Evolutionary conservation across 2,888 invertebrate genomes (phyloP), one percentile per base, ranked within the genome.

Genomic region (Autographa pulchrina): DNA sequence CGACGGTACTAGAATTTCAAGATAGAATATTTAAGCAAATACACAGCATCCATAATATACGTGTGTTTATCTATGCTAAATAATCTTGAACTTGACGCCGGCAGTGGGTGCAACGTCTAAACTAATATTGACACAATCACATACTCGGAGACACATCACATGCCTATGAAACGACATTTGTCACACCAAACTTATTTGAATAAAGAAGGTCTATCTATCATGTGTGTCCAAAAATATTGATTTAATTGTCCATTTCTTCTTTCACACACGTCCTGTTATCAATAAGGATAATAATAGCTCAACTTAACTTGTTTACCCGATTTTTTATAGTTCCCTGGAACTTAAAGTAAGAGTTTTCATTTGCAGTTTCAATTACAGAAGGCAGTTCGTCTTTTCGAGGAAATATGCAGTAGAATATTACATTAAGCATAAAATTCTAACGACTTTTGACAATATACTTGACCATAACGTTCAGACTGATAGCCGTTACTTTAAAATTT

Each of bases 91-190:
- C 69, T 72, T 68, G 71, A 72, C 68, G 58, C 65, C 74, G 70
- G 65, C 60, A 63, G 35, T 79, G 59, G 68, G 65, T 82, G 82
- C 79, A 83, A 64, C 70, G 70, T 75, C 62, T 70, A 75, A 72
- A 71, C 61, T 68, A 85, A 85, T 71, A 79, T 79, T 76, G 72
- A 74, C 66, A 72, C 4, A 68, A 65, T 68, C 62, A 74, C 58
- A 74, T 62, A 62, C 61, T 62, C 48, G 60, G 32, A 66, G 63
- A 61, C 65, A 66, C 71, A 63, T n/a, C 61, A 68, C 78, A 69
- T 62, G 77, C 54, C 54, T 18, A 56, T 48, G 61, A 73, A 67
- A 64, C 65, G 48, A 61, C 66, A 77, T 71, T 74, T 72, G 71
- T 67, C 60, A 65, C 41, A 74, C 32, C 69, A 67, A 71, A 65